Percentiles rank a stretch among this genome's conserved stretches.
These are phyloP conservation scores for Dendrocincla fuliginosa DNA, from an alignment of 2,797 vertebrate genomes.

Conservation along the genomic window DNA sequence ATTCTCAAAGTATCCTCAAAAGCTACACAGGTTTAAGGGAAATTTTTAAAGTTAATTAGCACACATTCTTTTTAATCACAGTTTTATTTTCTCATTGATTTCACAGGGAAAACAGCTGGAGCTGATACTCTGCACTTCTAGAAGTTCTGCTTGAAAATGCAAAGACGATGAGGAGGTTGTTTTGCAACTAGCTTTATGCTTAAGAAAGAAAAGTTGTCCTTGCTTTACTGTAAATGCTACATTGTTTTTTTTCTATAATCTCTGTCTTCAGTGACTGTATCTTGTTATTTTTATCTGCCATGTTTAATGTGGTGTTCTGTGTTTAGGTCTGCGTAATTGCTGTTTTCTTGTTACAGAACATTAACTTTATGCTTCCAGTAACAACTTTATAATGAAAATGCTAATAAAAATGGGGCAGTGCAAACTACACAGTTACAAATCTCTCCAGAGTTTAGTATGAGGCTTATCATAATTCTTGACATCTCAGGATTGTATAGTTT, in stretches of 20 bases:
- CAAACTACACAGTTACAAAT: conserved; percentile 17
- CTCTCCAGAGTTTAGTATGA: conserved; percentile 22
- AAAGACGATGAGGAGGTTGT: neutral
- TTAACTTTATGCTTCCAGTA: conserved; percentile 51
- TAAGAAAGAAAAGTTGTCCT: neutral
- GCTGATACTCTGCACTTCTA: neutral
- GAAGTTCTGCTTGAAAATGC: neutral
- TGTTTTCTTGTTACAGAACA: conserved; percentile 51
- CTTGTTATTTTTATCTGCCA: conserved; percentile 29
- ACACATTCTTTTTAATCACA: neutral
- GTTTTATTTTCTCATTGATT: neutral
- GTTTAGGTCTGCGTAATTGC: conserved; percentile 16
- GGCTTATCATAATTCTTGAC: conserved; percentile 41
- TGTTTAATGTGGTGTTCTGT: conserved; percentile 13
- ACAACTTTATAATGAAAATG: conserved; percentile 58
- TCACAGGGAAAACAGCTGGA: neutral
- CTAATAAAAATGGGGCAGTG: conserved; percentile 31
- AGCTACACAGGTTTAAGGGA: neutral
- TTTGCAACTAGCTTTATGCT: neutral
- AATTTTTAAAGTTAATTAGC: neutral
- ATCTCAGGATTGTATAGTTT: neutral
- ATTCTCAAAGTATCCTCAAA: neutral
- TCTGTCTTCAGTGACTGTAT: neutral
- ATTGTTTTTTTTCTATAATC: neutral
- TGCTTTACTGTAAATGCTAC: neutral